Percentiles rank a stretch among this genome's conserved stretches.
Evolutionary conservation across 2,113 vertebrate species (phyloP).

Genomic region (Cheilinus undulatus): DNA sequence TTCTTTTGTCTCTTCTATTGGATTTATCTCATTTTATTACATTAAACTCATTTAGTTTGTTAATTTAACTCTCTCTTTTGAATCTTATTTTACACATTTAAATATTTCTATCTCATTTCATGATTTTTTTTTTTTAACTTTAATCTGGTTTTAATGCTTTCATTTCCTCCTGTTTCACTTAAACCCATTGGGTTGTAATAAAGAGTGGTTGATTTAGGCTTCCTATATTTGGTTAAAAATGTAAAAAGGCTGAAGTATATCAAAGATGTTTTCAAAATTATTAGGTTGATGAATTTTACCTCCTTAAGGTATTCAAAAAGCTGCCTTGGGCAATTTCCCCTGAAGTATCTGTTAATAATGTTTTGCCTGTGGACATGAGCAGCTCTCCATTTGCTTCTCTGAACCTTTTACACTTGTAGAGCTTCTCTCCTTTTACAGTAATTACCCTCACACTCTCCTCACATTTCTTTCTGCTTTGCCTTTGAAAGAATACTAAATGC

Average conservation of each 20-base stretch:
- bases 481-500: constrained; percentile 15
- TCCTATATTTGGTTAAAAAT: background rate
- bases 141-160: too few species aligned
- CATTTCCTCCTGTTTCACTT: too few species aligned
- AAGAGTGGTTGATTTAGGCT: background rate
- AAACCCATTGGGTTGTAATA: background rate
- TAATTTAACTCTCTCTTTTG: background rate
- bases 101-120: too few species aligned
- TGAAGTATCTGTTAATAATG: background rate
- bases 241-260: background rate
- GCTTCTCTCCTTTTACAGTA: background rate
- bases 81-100: too few species aligned
- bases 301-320: background rate
- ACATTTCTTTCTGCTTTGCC: constrained; percentile 5
- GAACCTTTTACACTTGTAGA: background rate
- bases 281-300: background rate
- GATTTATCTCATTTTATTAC: too few species aligned
- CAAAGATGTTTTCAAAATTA: background rate
- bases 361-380: background rate
- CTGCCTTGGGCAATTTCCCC: background rate
- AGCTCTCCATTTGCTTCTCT: background rate
- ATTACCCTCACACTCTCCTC: background rate
- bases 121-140: too few species aligned
- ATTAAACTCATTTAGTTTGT: constrained; percentile 13
- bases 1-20: too few species aligned